phyloP scores from a whole-genome alignment of 2,888 invertebrate species.

The Chydorus sphaericus region DNA sequence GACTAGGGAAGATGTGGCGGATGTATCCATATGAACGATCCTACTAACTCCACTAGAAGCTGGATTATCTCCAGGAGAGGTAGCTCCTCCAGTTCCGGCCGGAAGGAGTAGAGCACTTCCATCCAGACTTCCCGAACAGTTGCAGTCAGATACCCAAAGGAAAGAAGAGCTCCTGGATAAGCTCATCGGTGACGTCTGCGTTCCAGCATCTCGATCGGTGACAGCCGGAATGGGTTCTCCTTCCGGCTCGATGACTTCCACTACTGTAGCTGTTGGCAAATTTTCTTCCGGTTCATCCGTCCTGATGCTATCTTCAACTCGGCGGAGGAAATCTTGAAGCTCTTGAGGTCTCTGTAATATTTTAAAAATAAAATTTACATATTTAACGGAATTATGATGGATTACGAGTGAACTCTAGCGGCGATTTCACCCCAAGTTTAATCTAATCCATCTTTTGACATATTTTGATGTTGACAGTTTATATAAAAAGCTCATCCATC shows the following conservation, averaged over 20 bases:
- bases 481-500: no score
- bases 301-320: conserved; percentile 15
- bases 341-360: conserved; percentile 14
- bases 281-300: not conserved
- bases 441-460: no score
- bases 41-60: not conserved
- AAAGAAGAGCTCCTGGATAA: conserved; percentile 14
- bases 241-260: not conserved
- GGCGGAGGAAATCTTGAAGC: conserved; percentile 12
- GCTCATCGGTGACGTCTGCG: conserved; percentile 14
- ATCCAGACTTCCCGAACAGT: conserved; percentile 7
- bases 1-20: conserved; percentile 11
- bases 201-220: conserved; percentile 4
- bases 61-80: no score
- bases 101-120: not conserved
- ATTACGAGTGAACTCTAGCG: no score
- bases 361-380: not conserved
- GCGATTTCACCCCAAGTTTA: no score
- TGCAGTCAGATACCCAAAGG: conserved; percentile 12
- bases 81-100: no score
- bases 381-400: no score
- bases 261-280: not conserved
- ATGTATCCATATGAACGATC: conserved; percentile 11
- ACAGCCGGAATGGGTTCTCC: not conserved
- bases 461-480: no score